Conservation (phyloP, 2,113 vertebrate genomes). For the Sapajus apella region DNA sequence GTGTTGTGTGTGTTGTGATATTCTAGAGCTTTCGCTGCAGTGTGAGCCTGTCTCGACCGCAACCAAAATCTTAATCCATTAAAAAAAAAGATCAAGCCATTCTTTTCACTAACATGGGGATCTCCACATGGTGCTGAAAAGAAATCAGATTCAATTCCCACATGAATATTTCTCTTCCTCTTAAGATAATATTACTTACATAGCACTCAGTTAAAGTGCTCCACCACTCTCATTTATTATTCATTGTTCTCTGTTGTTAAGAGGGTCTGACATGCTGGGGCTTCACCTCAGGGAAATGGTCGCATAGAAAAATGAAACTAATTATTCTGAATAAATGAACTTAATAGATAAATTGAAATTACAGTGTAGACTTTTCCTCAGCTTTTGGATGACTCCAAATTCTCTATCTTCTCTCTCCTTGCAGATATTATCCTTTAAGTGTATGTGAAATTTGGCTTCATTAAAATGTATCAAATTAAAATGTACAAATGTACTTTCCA, state of each 20-base stretch:
- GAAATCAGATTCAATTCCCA: conserved; percentile 36
- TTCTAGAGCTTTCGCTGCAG: neutral
- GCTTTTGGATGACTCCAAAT: neutral
- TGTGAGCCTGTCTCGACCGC: neutral
- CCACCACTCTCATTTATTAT: conserved; percentile 64
- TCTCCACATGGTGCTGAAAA: neutral
- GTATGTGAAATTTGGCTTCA: neutral
- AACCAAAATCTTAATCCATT: neutral
- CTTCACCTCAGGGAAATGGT: conserved; percentile 55
- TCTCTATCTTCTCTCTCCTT: neutral
- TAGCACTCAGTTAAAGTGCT: conserved; percentile 61
- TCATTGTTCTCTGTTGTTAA: conserved; percentile 53
- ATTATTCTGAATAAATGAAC: conserved; percentile 1
- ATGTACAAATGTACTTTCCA: neutral
- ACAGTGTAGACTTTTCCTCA: neutral
- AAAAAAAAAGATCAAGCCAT: neutral
- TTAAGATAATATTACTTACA: conserved; percentile 59
- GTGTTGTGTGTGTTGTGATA: neutral
- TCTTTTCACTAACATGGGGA: neutral
- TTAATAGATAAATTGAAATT: neutral
- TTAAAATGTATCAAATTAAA: neutral
- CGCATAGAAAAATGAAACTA: conserved; percentile 45
- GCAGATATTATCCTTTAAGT: neutral
- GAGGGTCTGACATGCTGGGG: neutral
- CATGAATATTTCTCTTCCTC: conserved; percentile 13